Conservation (phyloP, 2,888 invertebrate species). For the Biston stratarius region DNA sequence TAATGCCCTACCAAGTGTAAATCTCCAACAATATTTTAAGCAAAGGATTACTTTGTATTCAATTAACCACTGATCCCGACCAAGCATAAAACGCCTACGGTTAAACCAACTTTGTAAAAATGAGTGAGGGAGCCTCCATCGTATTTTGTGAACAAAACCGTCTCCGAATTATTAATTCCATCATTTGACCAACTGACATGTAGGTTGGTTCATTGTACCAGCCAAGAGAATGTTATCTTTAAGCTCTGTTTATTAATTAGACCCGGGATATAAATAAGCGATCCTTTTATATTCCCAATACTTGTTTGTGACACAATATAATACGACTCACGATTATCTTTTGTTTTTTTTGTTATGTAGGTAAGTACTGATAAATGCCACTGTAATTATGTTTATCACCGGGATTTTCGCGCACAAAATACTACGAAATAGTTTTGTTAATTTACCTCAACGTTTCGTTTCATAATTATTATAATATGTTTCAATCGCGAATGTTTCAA, state of each 20-base stretch:
- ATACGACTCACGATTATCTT: background rate
- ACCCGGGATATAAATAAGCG: constrained; percentile 41
- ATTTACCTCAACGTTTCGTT: no score
- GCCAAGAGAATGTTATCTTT: constrained; percentile 21
- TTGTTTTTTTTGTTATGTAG: background rate
- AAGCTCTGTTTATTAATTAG: constrained; percentile 45
- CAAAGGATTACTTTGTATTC: constrained; percentile 28
- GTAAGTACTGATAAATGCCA: background rate
- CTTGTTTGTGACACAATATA: constrained; percentile 34
- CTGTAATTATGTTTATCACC: background rate
- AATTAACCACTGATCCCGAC: constrained; percentile 29
- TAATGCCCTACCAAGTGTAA: background rate
- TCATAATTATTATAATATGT: no score
- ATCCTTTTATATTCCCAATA: constrained; percentile 12
- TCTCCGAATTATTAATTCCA: background rate
- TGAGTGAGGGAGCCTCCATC: background rate
- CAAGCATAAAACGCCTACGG: constrained; percentile 7
- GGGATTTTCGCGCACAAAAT: no score
- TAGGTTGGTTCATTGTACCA: background rate
- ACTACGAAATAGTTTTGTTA: no score
- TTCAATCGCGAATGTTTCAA: no score
- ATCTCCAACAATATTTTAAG: constrained; percentile 24
- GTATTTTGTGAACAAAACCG: background rate
- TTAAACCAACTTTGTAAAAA: background rate
- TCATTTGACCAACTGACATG: background rate